Conservation (phyloP, 2,113 vertebrate genomes). For the Xenus cinereus region DNA sequence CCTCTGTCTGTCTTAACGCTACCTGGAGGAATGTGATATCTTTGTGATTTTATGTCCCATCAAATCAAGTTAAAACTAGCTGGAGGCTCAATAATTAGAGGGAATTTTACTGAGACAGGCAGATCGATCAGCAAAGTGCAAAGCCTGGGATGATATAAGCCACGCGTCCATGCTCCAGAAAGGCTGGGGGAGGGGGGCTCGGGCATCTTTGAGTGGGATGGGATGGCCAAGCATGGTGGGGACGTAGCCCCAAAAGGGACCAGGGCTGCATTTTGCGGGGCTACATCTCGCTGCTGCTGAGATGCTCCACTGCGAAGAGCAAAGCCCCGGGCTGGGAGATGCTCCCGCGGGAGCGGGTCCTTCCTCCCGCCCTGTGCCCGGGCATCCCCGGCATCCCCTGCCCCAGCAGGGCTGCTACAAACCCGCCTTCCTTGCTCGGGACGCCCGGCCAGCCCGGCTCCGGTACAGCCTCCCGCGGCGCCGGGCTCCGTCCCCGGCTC, state of each 20-base stretch:
- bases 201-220: neutral
- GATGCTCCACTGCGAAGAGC: neutral
- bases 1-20: neutral
- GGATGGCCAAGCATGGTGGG: accelerated
- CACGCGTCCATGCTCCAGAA: neutral
- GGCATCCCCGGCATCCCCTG: neutral
- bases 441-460: neutral
- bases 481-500: neutral
- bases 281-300: neutral
- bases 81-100: neutral
- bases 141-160: neutral
- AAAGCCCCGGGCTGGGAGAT: neutral
- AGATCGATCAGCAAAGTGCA: accelerated
- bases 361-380: neutral
- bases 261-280: neutral
- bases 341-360: neutral
- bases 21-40: neutral
- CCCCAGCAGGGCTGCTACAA: neutral
- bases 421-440: neutral
- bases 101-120: neutral
- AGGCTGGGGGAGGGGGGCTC: accelerated
- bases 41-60: neutral
- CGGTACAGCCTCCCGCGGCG: neutral
- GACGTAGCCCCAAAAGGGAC: accelerated
- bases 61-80: neutral